phyloP scores from a whole-genome alignment of 2,797 vertebrate species.

The Dipus sagitta region DNA sequence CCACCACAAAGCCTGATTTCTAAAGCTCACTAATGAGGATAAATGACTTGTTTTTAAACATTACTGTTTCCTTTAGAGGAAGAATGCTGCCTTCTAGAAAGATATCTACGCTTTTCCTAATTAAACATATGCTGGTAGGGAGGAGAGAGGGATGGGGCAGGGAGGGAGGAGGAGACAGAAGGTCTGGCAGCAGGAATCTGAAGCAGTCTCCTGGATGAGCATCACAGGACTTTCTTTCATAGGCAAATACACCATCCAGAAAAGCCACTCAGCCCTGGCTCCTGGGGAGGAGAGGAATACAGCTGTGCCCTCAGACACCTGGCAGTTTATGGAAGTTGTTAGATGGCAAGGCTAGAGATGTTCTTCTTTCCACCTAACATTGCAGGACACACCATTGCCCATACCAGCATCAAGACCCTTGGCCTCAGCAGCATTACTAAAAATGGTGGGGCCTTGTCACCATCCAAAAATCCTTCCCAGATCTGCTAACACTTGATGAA shows the following conservation, averaged over 20 bases:
- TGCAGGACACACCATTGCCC: not conserved
- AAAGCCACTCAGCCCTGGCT: not conserved
- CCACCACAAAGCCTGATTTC: constrained; percentile 1
- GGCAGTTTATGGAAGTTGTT: not conserved
- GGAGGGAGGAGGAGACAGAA: not conserved
- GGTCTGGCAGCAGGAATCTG: not conserved
- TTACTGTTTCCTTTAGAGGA: constrained; percentile 18
- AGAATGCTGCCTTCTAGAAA: constrained; percentile 63
- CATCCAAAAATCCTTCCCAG: not conserved
- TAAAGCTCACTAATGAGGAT: constrained; percentile 50
- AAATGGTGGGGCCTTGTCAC: not conserved
- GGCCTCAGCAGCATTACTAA: not conserved
- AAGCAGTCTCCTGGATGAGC: not conserved
- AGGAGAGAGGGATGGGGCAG: not conserved
- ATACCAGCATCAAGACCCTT: too few relatives aligned
- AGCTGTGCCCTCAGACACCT: not conserved
- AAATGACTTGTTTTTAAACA: constrained; percentile 66
- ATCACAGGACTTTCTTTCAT: not conserved
- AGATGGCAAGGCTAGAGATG: not conserved
- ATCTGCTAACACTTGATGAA: not conserved
- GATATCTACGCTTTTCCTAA: constrained; percentile 26
- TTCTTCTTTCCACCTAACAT: not conserved
- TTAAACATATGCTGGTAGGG: constrained; percentile 50
- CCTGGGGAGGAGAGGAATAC: not conserved
- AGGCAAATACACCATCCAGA: not conserved